Evolutionary conservation across 2,113 vertebrate species (phyloP).

Genomic region (Bambusicola thoracicus): DNA sequence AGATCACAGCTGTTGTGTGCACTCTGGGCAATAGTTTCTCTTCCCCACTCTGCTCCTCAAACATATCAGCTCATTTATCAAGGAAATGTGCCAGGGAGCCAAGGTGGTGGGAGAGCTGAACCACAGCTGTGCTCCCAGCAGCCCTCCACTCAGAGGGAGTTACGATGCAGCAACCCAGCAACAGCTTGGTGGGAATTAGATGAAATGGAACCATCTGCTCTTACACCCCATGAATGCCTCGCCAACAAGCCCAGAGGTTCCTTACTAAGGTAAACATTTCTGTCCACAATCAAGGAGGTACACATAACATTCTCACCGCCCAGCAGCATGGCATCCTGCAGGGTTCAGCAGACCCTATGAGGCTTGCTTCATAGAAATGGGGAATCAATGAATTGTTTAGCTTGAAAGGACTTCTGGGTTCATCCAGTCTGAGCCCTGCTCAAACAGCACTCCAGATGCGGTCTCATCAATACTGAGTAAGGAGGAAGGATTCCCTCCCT

Average conservation of each 20-base stretch:
- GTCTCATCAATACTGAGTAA: background rate
- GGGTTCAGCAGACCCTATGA: background rate
- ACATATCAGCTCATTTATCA: background rate
- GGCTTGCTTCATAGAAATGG: background rate
- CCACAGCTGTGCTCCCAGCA: background rate
- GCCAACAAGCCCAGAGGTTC: background rate
- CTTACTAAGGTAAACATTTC: background rate
- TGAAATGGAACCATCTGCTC: fast-evolving
- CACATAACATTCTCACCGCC: background rate
- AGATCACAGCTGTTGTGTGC: background rate
- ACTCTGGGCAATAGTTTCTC: background rate
- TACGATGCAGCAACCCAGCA: background rate
- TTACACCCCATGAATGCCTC: fast-evolving
- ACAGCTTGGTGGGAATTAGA: fast-evolving
- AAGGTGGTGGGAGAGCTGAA: background rate
- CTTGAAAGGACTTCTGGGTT: background rate
- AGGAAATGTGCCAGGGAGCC: background rate
- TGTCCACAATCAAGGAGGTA: background rate
- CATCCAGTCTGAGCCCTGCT: background rate
- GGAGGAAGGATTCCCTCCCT: background rate
- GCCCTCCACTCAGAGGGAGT: fast-evolving
- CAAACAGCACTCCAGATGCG: background rate
- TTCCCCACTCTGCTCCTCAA: background rate
- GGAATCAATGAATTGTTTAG: background rate
- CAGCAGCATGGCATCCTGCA: background rate